These are phyloP conservation scores for Pachycephala philippinensis DNA, from an alignment of 2,113 vertebrate species.

Conservation along the genomic window DNA sequence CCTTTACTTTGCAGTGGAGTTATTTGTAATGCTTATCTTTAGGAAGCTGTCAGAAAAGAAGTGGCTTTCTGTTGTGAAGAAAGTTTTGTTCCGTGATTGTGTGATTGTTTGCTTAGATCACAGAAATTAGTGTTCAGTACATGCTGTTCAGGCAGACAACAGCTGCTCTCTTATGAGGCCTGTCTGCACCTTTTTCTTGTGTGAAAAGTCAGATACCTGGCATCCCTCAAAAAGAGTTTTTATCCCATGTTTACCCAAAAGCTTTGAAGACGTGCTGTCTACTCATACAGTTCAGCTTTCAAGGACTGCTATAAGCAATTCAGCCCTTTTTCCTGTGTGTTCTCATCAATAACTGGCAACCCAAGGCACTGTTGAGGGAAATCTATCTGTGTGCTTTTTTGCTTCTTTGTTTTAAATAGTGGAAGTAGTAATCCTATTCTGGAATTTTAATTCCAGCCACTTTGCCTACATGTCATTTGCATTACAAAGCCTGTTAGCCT, in stretches of 20 bases:
- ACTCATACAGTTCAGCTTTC: not conserved
- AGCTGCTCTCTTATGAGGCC: not conserved
- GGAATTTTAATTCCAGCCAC: not conserved
- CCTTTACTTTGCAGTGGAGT: not conserved
- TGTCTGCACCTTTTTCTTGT: not conserved
- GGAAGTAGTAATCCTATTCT: not conserved
- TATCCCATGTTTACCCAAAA: not conserved
- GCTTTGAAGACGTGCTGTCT: not conserved
- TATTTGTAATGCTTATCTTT: not conserved
- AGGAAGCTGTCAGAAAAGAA: not conserved
- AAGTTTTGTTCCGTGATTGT: not conserved
- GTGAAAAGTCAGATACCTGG: not conserved
- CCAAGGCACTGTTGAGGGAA: not conserved
- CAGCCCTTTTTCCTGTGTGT: not conserved
- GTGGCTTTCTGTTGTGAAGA: not conserved
- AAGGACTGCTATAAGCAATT: not conserved
- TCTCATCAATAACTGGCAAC: not conserved
- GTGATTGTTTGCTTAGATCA: not conserved
- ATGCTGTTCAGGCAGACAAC: not conserved
- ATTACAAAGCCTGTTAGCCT: not conserved
- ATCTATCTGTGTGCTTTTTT: not conserved
- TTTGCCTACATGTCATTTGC: not conserved
- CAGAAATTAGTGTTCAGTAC: not conserved
- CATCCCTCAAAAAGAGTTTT: not conserved
- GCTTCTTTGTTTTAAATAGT: not conserved